Base-by-base conservation (phyloP, 2,797 vertebrate genomes). In the Poeciliopsis gracilis region DNA sequence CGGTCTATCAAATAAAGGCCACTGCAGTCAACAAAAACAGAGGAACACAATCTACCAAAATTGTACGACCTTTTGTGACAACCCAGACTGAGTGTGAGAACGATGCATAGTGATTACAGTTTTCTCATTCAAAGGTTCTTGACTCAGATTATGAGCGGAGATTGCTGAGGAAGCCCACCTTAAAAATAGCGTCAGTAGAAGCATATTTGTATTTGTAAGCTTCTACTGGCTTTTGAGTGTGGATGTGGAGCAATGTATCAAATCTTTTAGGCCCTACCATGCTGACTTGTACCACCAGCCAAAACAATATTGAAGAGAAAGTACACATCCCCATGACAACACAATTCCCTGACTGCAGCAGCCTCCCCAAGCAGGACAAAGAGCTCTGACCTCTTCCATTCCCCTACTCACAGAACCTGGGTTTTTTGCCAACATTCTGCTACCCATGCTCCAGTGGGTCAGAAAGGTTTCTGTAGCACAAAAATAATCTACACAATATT, bases 231-330 rank as follows among this genome's bases (percentile, higher is more conserved):
- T 69, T 43, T 43, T n/a, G 2, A 43, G 11, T 36, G 33, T 66
- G 61, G 18, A 20, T 43, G 20, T 41, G 36, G 63, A 41, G 20
- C 25, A 41, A 41, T 43, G 38, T 25, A 25, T 69, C 4, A 69
- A 25, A 23, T 69, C 11, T 69, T 25, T 69, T 43, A 25, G 23
- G 20, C 23, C 23, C 66, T n/a, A 43, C 38, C 13, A 74, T 57
- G 51, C 70, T 77, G 66, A 77, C 67, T 71, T 15, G 41, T 10
- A 33, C 51, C 38, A 72, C 36, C 36, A n/a, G 38, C 38, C 33
- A 69, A 77, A 71, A 59, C 51, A 77, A 77, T 71, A 71, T 47
- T 72, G 41, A 53, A 46, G 38, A 59, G 76, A 55, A 57, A 72
- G 53, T 72, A 71, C 69, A 59, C 51, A 59, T 72, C 69, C 38